phyloP scores from a whole-genome alignment of 2,797 vertebrate species.

The Notamacropus eugenii region DNA sequence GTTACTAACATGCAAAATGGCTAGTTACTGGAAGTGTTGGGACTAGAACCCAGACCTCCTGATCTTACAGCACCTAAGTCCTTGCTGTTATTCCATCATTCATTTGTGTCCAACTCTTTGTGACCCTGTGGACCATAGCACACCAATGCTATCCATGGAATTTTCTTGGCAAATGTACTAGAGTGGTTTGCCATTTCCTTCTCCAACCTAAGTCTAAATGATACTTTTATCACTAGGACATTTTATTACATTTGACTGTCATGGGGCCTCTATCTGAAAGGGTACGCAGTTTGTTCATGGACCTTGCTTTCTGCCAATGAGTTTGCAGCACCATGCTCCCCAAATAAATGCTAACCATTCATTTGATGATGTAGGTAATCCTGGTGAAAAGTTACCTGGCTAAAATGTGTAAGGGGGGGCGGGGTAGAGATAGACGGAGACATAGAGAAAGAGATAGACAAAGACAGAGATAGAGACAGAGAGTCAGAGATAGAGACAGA shows the following conservation, averaged over 20 bases:
- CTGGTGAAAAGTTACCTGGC: neutral
- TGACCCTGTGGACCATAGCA: neutral
- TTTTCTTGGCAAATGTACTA: neutral
- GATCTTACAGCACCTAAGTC: neutral
- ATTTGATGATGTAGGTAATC: neutral
- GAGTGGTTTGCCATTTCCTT: neutral
- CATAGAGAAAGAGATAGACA: neutral
- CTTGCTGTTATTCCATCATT: neutral
- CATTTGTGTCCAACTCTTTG: neutral
- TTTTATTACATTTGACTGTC: neutral
- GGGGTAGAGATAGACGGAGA: neutral
- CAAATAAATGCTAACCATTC: neutral
- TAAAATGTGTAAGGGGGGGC: neutral
- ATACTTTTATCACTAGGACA: neutral
- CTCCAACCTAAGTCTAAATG: neutral
- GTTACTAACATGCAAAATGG: neutral
- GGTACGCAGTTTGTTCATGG: neutral
- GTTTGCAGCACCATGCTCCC: neutral
- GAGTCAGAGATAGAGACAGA: neutral
- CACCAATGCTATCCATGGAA: neutral
- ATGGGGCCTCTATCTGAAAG: neutral
- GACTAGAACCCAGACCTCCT: neutral
- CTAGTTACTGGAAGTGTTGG: neutral
- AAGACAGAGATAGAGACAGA: neutral
- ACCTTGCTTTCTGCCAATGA: neutral